phyloP scores from a whole-genome alignment of 2,113 vertebrate species.

The Leucopsar rothschildi region DNA sequence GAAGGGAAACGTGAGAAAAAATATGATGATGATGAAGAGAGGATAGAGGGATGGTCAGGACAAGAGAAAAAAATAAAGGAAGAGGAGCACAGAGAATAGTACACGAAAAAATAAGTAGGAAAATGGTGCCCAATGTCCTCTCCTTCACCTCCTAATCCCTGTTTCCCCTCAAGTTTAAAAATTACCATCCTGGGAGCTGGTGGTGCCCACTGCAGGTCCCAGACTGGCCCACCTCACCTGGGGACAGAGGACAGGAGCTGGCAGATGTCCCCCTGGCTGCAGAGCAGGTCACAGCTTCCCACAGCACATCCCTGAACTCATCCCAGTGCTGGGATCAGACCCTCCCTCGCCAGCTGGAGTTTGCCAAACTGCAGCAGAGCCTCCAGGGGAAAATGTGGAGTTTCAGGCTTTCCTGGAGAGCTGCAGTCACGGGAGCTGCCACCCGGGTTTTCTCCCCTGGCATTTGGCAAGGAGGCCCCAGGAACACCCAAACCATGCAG shows the following conservation, averaged over 20 bases:
- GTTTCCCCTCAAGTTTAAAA: neutral
- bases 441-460: fast-evolving
- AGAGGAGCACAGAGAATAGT: neutral
- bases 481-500: fast-evolving
- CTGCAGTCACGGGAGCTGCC: fast-evolving
- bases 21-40: neutral
- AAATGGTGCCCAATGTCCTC: neutral
- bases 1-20: neutral
- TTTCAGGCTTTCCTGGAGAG: neutral
- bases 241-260: fast-evolving
- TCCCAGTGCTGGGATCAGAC: neutral
- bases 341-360: neutral
- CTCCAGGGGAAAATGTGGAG: fast-evolving
- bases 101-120: neutral
- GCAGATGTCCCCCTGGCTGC: neutral
- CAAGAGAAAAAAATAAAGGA: neutral
- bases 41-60: neutral
- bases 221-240: fast-evolving
- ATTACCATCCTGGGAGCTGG: neutral
- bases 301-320: fast-evolving
- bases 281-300: neutral
- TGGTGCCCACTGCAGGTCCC: neutral
- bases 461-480: neutral
- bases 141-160: neutral
- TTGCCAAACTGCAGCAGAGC: neutral